Conservation (phyloP, 1,140 invertebrate genomes). For the Pseudomyrmex dendroicus region DNA sequence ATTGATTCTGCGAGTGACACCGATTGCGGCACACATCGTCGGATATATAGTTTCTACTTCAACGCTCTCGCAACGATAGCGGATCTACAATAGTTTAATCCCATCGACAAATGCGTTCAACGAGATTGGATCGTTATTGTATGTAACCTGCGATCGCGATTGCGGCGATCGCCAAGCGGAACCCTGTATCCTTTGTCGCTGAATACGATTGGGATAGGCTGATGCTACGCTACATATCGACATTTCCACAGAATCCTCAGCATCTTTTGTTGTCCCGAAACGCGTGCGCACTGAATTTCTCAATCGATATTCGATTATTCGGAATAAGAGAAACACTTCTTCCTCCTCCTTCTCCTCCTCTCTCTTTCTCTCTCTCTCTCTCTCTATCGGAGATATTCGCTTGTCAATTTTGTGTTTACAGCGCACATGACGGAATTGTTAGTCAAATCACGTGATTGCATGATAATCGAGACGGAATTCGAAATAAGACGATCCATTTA, state of each 20-base stretch:
- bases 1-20: conserved; percentile 54
- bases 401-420: conserved; percentile 30
- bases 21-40: conserved; percentile 4
- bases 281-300: conserved; percentile 5
- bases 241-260: conserved; percentile 55
- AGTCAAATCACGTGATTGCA: conserved; percentile 46
- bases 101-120: too few relatives aligned
- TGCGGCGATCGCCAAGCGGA: too few relatives aligned
- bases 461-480: conserved; percentile 26
- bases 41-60: too few relatives aligned
- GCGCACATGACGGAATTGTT: conserved; percentile 31
- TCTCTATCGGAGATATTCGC: background rate
- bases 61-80: too few relatives aligned
- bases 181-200: background rate
- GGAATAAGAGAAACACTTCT: conserved; percentile 4
- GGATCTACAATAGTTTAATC: too few relatives aligned
- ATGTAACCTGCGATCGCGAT: too few relatives aligned
- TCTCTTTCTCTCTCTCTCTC: background rate
- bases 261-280: background rate
- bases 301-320: conserved; percentile 65
- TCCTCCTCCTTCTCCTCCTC: background rate
- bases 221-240: conserved; percentile 27
- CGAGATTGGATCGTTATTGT: too few relatives aligned
- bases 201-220: conserved; percentile 18
- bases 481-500: conserved; percentile 11